phyloP scores from a whole-genome alignment of 2,113 vertebrate species.

The rabbit (Oryctolagus cuniculus) region mOryCun1.1 NC_091449.1:10236501-10237000 shows the following conservation, averaged over 20 bases:
- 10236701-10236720: fast-evolving
- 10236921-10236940: neutral
- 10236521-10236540: conserved; percentile 89
- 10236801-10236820: no score
- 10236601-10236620: conserved; percentile 87
- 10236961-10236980: neutral
- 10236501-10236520: conserved; percentile 92
- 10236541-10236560: conserved; percentile 87
- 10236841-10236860: no score
- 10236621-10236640: conserved; percentile 38
- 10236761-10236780: neutral
- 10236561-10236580: conserved; percentile 91
- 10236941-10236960: no score
- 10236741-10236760: neutral
- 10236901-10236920: no score
- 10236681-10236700: fast-evolving
- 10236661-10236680: neutral
- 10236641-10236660: fast-evolving
- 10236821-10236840: no score
- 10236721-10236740: conserved; percentile 4
- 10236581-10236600: conserved; percentile 92
- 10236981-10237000: neutral
- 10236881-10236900: no score
- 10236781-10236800: no score
- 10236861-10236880: no score